Base-by-base conservation (phyloP, 2,113 vertebrate genomes). In the Nymphicus hollandicus region DNA sequence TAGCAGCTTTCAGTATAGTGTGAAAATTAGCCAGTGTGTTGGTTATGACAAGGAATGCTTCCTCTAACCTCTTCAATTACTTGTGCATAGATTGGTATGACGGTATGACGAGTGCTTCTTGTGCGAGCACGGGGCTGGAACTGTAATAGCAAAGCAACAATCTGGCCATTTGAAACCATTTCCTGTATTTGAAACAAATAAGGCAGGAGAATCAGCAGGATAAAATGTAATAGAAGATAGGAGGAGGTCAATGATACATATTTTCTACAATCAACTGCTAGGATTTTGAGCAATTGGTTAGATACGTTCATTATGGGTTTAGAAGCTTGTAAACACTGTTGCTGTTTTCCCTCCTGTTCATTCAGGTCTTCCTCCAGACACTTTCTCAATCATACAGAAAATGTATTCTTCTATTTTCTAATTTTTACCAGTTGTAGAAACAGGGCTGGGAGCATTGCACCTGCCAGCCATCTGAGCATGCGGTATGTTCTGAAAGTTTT, bases 231-330 rank as follows among this genome's bases (percentile, higher is more conserved):
- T 37, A 93, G 70, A 65, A 87, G 66, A 60, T 37, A 88, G 43
- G 53, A 78, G 81, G 43, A 46, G 81, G 82, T 95, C 83, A 70
- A 72, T 87, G 76, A 81, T 81, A 56, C 18, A 6, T 88, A 72
- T 88, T 92, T 97, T 92, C 82, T 46, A 31, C 74, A 47, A 41
- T 93, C 88, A 97, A 46, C 85, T 78, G 50, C 39, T 91, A 68
- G 76, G 64, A 73, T 94, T 97, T 86, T 92, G 78, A 96, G 79
- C 39, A 68, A 81, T 89, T 89, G 86, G 77, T 94, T 96, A 79
- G 82, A 81, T 69, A 64, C 28, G 28, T 91, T 96, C 91, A 82
- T 97, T 98, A 95, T 61, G 88, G 88, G 65, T 90, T 96, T 97
- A 89, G 60, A 96, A 78, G 70, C 89, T 83, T 86, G 90, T 49